phyloP scores from a whole-genome alignment of 2,797 vertebrate genomes.

The Euthynnus affinis region DNA sequence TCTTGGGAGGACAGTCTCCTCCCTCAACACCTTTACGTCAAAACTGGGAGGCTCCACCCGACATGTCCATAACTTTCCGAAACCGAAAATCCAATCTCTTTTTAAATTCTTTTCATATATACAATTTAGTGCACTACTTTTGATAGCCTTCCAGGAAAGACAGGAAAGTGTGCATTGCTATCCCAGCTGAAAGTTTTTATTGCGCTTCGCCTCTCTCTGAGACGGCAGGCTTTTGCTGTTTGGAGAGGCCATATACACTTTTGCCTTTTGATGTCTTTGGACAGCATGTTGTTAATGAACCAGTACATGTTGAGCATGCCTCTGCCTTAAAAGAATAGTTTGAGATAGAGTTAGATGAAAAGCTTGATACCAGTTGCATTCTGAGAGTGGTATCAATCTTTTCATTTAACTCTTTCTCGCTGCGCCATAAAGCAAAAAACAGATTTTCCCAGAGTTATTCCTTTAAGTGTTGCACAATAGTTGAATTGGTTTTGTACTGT shows the following conservation, averaged over 20 bases:
- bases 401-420: too few species aligned
- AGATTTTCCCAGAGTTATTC: too few species aligned
- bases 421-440: too few species aligned
- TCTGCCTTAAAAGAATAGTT: background rate
- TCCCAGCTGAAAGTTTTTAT: conserved; percentile 6
- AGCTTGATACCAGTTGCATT: background rate
- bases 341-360: background rate
- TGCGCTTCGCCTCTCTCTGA: background rate
- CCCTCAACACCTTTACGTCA: too few species aligned
- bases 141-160: background rate
- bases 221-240: background rate
- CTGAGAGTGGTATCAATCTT: too few species aligned
- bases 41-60: too few species aligned
- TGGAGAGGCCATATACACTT: background rate
- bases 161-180: background rate
- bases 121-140: too few species aligned
- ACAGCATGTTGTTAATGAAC: background rate
- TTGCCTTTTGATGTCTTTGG: background rate
- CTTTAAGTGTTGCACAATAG: background rate
- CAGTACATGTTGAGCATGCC: background rate
- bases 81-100: too few species aligned
- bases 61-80: too few species aligned
- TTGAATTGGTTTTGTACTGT: background rate
- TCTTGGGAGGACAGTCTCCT: too few species aligned
- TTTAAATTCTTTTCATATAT: too few species aligned